These are phyloP conservation scores for Ceramica pisi DNA, from an alignment of 2,888 invertebrate genomes.

Conservation along the genomic window DNA sequence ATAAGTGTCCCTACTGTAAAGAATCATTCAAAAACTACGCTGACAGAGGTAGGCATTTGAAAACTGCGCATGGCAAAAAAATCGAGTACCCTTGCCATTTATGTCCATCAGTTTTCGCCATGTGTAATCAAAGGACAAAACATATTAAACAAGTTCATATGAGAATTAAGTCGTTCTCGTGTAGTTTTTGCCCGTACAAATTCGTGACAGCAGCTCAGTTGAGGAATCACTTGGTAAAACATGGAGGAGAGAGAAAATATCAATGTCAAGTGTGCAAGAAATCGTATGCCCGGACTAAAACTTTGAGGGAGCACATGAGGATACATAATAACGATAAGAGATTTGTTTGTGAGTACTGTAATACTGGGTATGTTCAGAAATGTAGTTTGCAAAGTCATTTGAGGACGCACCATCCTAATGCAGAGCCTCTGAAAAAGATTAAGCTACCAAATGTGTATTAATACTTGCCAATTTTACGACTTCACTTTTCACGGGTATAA, in stretches of 20 bases:
- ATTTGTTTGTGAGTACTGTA: slow-evolving; percentile 85
- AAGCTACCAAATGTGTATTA: slow-evolving; percentile 27
- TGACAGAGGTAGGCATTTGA: slow-evolving; percentile 78
- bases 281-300: slow-evolving; percentile 82
- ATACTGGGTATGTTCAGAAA: slow-evolving; percentile 84
- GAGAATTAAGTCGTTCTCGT: slow-evolving; percentile 77
- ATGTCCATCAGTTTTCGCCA: slow-evolving; percentile 81
- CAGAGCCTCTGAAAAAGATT: slow-evolving; percentile 68
- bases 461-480: neutral
- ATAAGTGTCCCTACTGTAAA: slow-evolving; percentile 79
- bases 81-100: slow-evolving; percentile 83
- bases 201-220: slow-evolving; percentile 80
- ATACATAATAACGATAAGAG: slow-evolving; percentile 85
- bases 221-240: slow-evolving; percentile 81
- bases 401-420: slow-evolving; percentile 81
- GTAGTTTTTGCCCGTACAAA: slow-evolving; percentile 77
- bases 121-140: slow-evolving; percentile 81
- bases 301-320: slow-evolving; percentile 82
- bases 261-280: slow-evolving; percentile 85
- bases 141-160: slow-evolving; percentile 83
- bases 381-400: slow-evolving; percentile 85
- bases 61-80: slow-evolving; percentile 76
- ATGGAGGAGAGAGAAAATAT: slow-evolving; percentile 79
- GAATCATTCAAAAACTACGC: slow-evolving; percentile 81
- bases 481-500: slow-evolving; percentile 1